Base-by-base conservation (phyloP, 2,888 invertebrate species). In the Eristalis arbustorum region DNA sequence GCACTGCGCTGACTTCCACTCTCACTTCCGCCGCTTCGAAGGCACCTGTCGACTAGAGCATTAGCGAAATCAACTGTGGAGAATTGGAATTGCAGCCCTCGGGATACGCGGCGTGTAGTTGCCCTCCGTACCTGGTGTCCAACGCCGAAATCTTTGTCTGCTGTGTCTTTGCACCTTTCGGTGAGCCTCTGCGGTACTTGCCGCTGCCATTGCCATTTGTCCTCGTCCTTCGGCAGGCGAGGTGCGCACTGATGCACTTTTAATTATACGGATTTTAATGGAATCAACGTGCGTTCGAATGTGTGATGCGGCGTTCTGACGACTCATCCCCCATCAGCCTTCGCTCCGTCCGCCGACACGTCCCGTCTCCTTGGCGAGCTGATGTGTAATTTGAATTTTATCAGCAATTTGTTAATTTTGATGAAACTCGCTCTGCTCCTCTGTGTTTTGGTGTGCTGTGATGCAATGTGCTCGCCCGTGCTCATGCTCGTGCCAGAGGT, bases 251-350 rank as follows among this genome's bases (percentile, higher is more conserved):
- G 87, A 87, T 87, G 87, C 68, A 87, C 87, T 87, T 87, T 87
- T 87, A 87, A 87, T 87, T 87, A 87, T 87, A 87, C 72, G 78
- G 79, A 87, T 68, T 87, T 87, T 87, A 87, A 87, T 87, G 87
- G 83, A 11, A 67, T 59, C 67, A 75, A 63, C 83, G 71, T 79
- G 78, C 75, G 59, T 75, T 69, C 77, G 64, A 71, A 67, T 49
- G 67, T 31, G 59, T 59, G 59, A 59, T 23, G 37, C 63, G 40
- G 75, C 67, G 69, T 69, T 28, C 57, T 57, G 25, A n/a, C 57
- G 61, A 40, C 31, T 49, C 31, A n/a, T 22, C 40, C 61, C 23
- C 28, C 25, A 6, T 18, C 75, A 62, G 25, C 40, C 76, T 28
- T 72, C 34, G n/a, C 69, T 71, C 73, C 25, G 25, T 69, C 68